Evolutionary conservation across 2,888 invertebrate genomes (phyloP).

Genomic region (Papilio elwesi): DNA sequence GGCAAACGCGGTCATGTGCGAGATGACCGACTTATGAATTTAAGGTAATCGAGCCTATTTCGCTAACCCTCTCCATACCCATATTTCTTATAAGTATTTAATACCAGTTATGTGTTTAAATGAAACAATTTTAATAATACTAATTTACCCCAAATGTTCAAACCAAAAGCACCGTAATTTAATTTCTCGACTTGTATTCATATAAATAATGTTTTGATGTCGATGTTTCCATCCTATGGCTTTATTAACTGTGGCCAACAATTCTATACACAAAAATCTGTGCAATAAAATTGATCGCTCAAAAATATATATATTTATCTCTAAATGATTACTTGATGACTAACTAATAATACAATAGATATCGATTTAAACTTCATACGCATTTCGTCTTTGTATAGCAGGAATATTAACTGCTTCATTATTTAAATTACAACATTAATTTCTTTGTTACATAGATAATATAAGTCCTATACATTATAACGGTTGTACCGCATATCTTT

Average conservation of each 20-base stretch:
- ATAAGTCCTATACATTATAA: conserved; percentile 9
- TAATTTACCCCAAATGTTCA: not conserved
- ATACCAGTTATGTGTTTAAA: conserved; percentile 3
- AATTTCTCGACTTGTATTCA: not conserved
- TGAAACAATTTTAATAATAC: not conserved
- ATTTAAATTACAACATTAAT: conserved; percentile 32
- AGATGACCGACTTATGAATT: conserved; percentile 61
- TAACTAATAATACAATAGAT: conserved; percentile 27
- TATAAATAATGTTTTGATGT: too few species aligned
- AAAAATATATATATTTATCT: not conserved
- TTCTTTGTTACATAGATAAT: conserved; percentile 28
- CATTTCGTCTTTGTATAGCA: conserved; percentile 20
- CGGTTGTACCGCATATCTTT: conserved; percentile 8
- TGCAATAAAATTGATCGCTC: conserved; percentile 2
- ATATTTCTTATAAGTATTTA: not conserved
- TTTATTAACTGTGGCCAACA: too few species aligned
- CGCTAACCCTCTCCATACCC: conserved; percentile 15
- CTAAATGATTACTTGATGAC: conserved; percentile 27
- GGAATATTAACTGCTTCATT: conserved; percentile 35
- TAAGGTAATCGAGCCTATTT: conserved; percentile 57
- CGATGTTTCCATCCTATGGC: too few species aligned
- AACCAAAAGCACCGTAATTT: not conserved
- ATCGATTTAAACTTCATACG: conserved; percentile 24
- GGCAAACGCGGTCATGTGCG: too few species aligned
- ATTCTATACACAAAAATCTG: not conserved